Evolutionary conservation across 1,140 invertebrate genomes (phyloP).

Genomic region (Pogonognathellus flavescens): DNA sequence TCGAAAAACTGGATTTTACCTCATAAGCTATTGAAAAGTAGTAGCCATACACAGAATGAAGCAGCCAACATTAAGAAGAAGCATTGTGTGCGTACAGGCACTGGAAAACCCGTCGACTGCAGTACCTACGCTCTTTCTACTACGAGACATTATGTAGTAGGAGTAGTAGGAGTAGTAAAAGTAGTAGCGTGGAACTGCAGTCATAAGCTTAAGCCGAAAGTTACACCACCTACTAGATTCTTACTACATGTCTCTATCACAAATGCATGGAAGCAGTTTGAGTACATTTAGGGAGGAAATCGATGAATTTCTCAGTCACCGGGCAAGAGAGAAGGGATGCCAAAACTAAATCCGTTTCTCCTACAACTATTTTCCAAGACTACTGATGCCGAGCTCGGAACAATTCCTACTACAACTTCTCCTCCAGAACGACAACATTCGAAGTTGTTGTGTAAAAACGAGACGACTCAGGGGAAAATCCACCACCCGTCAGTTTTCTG

Average conservation of each 20-base stretch:
- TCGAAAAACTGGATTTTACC: conserved; percentile 18
- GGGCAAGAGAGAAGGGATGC: conserved; percentile 32
- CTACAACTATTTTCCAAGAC: conserved; percentile 39
- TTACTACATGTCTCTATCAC: not conserved
- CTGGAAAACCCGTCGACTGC: conserved; percentile 13
- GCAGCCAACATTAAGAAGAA: not conserved
- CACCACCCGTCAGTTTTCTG: conserved; percentile 7
- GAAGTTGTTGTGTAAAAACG: not conserved
- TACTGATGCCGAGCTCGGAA: conserved; percentile 14
- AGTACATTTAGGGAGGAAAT: conserved; percentile 37
- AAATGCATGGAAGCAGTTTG: not conserved
- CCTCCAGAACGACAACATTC: not conserved
- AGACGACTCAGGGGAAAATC: conserved; percentile 32
- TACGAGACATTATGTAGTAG: not conserved
- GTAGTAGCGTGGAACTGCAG: not conserved
- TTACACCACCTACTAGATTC: not conserved
- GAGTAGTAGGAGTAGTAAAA: not conserved
- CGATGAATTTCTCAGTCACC: conserved; percentile 38
- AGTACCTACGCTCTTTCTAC: not conserved
- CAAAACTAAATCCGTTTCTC: conserved; percentile 14
- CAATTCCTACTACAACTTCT: not conserved
- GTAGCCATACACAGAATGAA: not conserved
- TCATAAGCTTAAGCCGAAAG: no score
- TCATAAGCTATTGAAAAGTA: not conserved
- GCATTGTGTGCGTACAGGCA: not conserved